Evolutionary conservation across 2,797 vertebrate genomes (phyloP).

Genomic region (Gallinago stenura): DNA sequence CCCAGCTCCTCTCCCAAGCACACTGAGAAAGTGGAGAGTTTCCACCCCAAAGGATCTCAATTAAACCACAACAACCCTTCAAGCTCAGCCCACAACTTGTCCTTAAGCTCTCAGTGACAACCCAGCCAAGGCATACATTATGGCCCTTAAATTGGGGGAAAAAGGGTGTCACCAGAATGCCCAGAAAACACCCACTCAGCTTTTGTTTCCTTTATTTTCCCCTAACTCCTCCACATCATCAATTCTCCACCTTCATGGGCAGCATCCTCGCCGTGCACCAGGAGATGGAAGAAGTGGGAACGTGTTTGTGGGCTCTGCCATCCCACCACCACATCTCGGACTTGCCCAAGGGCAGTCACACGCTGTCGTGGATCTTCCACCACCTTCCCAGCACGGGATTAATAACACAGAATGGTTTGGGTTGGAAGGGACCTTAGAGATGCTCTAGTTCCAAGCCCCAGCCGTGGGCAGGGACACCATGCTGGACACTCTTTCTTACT

Average conservation of each 20-base stretch:
- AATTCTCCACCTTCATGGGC: not conserved
- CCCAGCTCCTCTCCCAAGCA: not conserved
- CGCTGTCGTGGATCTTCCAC: not conserved
- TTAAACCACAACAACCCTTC: constrained; percentile 36
- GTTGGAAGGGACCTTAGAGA: too few relatives aligned
- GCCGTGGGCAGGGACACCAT: too few relatives aligned
- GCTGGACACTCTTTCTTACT: not conserved
- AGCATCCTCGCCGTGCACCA: not conserved
- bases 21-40: not conserved
- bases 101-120: constrained; percentile 1
- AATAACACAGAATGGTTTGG: not conserved
- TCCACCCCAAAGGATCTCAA: not conserved
- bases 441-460: too few relatives aligned
- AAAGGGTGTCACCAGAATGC: not conserved
- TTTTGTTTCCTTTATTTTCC: not conserved
- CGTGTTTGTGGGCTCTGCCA: not conserved
- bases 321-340: not conserved
- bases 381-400: not conserved
- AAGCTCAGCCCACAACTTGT: constrained; percentile 1
- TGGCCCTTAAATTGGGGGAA: not conserved
- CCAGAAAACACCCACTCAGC: not conserved
- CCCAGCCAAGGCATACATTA: not conserved
- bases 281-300: not conserved
- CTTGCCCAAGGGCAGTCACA: not conserved
- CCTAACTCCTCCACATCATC: not conserved